phyloP scores from a whole-genome alignment of 2,113 vertebrate species.

The Spermophilus dauricus region DNA sequence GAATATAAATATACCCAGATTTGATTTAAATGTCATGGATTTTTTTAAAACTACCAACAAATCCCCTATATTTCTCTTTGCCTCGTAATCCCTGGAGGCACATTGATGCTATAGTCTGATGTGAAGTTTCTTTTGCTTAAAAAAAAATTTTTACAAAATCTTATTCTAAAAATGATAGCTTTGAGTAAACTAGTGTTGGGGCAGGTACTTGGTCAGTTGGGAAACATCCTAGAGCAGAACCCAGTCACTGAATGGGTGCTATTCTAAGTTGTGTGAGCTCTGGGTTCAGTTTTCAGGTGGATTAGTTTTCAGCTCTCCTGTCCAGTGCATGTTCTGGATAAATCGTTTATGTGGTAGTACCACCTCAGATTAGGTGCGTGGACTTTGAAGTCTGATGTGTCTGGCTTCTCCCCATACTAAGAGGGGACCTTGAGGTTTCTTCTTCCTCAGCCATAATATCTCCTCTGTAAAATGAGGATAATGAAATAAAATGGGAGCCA shows the following conservation, averaged over 20 bases:
- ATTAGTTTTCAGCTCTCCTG: not conserved
- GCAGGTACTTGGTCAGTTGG: too few relatives aligned
- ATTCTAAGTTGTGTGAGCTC: not conserved
- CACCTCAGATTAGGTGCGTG: not conserved
- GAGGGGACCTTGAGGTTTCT: not conserved
- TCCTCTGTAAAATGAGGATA: not conserved
- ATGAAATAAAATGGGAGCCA: too few relatives aligned
- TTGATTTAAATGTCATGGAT: not conserved
- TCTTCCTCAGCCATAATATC: not conserved
- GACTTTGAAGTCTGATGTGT: not conserved
- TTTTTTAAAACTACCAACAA: conserved; percentile 42
- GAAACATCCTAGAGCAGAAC: not conserved
- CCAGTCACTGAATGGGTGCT: not conserved
- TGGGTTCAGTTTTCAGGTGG: not conserved
- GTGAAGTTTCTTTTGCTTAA: not conserved
- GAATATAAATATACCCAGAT: not conserved
- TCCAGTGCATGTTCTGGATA: not conserved
- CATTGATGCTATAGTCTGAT: not conserved
- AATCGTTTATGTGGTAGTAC: not conserved
- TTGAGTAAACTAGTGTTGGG: not conserved
- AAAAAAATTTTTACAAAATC: not conserved
- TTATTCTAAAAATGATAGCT: not conserved
- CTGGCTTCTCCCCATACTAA: not conserved
- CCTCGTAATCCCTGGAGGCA: not conserved
- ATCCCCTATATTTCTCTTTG: not conserved